Percentiles rank a stretch among this genome's conserved stretches.
Evolutionary conservation across 64 coral and sea anemone genomes (phyloP).

Genomic region (Catalaphyllia jardinei): DNA sequence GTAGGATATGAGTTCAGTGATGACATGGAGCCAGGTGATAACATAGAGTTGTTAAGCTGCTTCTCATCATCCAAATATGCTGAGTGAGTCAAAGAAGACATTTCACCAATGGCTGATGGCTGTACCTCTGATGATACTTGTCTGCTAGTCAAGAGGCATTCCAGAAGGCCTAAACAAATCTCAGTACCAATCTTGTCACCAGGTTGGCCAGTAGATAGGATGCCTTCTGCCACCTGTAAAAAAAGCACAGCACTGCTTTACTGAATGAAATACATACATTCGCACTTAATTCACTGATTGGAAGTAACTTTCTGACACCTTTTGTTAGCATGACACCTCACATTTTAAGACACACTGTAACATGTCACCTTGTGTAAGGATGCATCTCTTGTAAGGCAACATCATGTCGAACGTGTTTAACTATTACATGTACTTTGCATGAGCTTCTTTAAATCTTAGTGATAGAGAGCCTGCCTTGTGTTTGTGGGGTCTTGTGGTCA

Average conservation of each 20-base stretch:
- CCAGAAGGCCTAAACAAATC: not conserved
- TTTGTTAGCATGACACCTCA: too few relatives aligned
- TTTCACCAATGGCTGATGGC: not conserved
- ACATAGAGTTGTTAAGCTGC: not conserved
- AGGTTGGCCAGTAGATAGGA: not conserved
- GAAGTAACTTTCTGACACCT: too few relatives aligned
- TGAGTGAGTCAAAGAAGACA: not conserved
- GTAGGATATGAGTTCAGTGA: not conserved
- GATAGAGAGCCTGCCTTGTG: too few relatives aligned
- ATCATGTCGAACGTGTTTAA: too few relatives aligned
- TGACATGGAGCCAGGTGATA: not conserved
- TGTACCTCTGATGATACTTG: not conserved
- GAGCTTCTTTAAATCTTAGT: too few relatives aligned
- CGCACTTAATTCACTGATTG: too few relatives aligned
- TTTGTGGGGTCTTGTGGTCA: too few relatives aligned
- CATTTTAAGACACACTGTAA: too few relatives aligned
- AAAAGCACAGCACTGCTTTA: not conserved
- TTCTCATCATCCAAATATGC: not conserved
- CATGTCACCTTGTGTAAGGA: too few relatives aligned
- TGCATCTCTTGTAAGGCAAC: too few relatives aligned
- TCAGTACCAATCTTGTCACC: not conserved
- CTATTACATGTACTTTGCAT: too few relatives aligned
- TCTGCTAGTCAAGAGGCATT: not conserved
- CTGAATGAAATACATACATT: too few relatives aligned
- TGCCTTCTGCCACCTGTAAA: not conserved